Evolutionary conservation across 2,797 vertebrate species (phyloP).

Genomic region (Lophotriccus pileatus): DNA sequence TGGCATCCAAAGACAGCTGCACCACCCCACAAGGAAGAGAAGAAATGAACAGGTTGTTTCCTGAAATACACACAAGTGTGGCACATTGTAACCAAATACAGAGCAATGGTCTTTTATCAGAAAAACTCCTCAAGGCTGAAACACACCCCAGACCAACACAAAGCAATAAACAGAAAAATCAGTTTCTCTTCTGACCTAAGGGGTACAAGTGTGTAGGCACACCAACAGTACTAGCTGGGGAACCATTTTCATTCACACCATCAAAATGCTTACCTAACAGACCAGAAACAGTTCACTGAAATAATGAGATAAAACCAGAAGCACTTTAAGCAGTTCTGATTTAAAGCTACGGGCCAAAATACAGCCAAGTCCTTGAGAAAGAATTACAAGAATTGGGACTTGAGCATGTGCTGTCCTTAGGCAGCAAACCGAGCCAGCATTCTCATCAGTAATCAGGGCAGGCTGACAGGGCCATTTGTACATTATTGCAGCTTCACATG

Average conservation of each 20-base stretch:
- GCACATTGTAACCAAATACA: not conserved
- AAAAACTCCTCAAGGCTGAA: not conserved
- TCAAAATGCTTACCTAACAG: not conserved
- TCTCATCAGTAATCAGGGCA: not conserved
- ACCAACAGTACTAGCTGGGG: not conserved
- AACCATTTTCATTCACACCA: not conserved
- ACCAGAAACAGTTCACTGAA: not conserved
- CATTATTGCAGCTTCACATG: not conserved
- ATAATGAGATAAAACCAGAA: not conserved
- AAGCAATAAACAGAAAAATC: not conserved
- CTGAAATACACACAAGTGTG: accelerated
- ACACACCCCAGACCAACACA: not conserved
- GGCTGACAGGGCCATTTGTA: not conserved
- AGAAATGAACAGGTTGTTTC: not conserved
- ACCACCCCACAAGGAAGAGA: not conserved
- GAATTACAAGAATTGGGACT: not conserved
- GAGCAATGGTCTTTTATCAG: not conserved
- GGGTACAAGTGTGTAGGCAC: accelerated
- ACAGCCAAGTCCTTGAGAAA: not conserved
- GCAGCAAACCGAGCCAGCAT: not conserved
- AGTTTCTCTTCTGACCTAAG: not conserved
- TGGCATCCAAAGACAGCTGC: not conserved
- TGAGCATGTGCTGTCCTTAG: not conserved
- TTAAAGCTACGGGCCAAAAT: not conserved
- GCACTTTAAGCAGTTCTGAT: not conserved